A percentile compares a stretch with the other conserved stretches of the same genome.
Evolutionary conservation across 2,888 invertebrate species (phyloP).

Genomic region (Stenodera caucasica): DNA sequence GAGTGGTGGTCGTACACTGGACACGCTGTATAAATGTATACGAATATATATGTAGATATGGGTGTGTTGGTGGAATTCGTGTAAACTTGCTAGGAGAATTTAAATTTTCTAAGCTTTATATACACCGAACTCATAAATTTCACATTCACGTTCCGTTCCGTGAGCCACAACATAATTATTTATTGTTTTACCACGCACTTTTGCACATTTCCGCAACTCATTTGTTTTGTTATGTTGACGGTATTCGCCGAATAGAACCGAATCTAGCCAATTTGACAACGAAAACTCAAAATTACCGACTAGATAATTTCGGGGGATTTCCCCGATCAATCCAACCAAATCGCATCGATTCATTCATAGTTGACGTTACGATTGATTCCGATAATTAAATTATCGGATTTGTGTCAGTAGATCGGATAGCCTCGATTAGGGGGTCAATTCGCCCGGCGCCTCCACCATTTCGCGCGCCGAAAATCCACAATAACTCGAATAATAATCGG

Average conservation of each 20-base stretch:
- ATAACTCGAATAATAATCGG: no score
- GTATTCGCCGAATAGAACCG: neutral
- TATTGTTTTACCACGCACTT: slow-evolving; percentile 22
- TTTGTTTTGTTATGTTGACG: slow-evolving; percentile 2
- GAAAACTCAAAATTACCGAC: no score
- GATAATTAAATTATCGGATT: neutral
- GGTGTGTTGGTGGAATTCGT: slow-evolving; percentile 24
- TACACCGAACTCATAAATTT: slow-evolving; percentile 34
- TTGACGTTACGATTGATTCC: neutral
- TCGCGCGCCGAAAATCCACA: no score
- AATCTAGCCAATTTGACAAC: slow-evolving; percentile 1
- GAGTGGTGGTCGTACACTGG: no score
- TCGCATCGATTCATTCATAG: no score
- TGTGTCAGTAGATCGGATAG: neutral
- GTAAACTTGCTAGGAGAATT: slow-evolving; percentile 33
- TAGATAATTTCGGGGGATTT: no score
- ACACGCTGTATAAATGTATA: no score
- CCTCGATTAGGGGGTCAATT: neutral
- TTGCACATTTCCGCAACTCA: slow-evolving; percentile 11
- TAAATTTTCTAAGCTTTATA: slow-evolving; percentile 32
- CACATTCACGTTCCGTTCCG: slow-evolving; percentile 33
- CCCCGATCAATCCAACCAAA: no score
- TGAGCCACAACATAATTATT: slow-evolving; percentile 31
- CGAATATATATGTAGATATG: neutral
- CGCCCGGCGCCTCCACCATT: slow-evolving; percentile 2